Evolutionary conservation across 2,113 vertebrate species (phyloP), one percentile per base, ranked within the genome.

Genomic region (Oryzias curvinotus): DNA sequence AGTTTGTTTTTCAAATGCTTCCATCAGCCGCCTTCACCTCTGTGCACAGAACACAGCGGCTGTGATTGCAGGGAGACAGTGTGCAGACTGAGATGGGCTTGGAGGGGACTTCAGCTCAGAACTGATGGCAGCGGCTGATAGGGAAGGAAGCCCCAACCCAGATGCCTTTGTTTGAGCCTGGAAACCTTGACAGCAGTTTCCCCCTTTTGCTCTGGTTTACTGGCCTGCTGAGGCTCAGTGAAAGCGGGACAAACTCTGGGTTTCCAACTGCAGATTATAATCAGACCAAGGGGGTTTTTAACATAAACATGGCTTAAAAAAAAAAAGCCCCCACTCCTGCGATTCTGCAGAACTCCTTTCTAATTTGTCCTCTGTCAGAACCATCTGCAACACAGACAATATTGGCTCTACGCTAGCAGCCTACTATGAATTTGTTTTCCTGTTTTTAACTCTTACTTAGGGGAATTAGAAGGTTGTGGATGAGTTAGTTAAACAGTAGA

Each of bases 111-210:
- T 71, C 46, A 46, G 26, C 52, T 5, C 54, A 61, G 62, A 0
- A 25, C 68, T 81, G 86, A 90, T 90, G 18, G 56, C 47, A 64
- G 45, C 5, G 25, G 19, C 25, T 3, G 89, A 90, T 88, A 84
- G 65, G 81, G 82, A 83, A 86, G 89, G 87, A 89, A 89, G 77
- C 54, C 54, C 48, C 65, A 60, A 71, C 89, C 88, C 80, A 78
- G 75, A 71, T 5, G 60, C 66, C 68, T 90, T 89, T 88, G 87
- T 88, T 85, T 76, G 62, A 14, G 60, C 62, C 56, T 82, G 87
- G 89, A 91, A 90, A 91, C 75, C 84, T 2, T 86, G 86, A 86
- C 73, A 4, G 36, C 15, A 1, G 5, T 69, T 87, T 87, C 68
- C 85, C 64, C 60, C 46, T 57, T 41, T 64, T 3, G 5, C 53